Evolutionary conservation across 2,797 vertebrate species (phyloP), one percentile per base, ranked within the genome.

Genomic region (Siniperca undulata): DNA sequence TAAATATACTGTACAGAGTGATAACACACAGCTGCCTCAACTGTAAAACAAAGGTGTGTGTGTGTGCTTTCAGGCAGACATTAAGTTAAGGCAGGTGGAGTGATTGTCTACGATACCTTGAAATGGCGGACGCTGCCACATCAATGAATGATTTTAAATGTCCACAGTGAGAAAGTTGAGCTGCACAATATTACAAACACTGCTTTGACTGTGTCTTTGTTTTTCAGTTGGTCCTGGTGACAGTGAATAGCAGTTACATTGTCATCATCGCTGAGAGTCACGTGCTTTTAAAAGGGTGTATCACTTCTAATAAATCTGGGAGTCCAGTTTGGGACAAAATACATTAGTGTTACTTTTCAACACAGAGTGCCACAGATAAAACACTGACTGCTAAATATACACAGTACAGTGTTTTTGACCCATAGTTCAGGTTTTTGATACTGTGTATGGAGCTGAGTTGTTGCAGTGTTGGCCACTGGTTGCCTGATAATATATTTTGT

Each of bases 1-100:
- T 95, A 94, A 94, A 94, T 93, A 93, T 84, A 88, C 92, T 94
- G 88, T 95, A 95, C 93, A 95, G 67, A 81, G 79, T 82, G 81
- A 80, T 62, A 36, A 82, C 80, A 88, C 86, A 85, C 69, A 80
- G 70, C 78, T 78, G 75, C 81, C 74, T 86, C 66, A 78, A 75
- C 58, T 65, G 68, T 56, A 83, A 90, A 89, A 83, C 48, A 60
- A 77, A 69, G 38, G 78, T 46, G 76, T 68, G 48, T 72, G 50
- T 59, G n/a, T 52, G 22, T 59, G 52, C 72, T 46, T 68, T 87
- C 55, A 77, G 87, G 64, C 84, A 87, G 77, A 86, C 70, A 58
- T 82, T 81, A 48, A 80, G 70, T 94, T 94, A 94, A 94, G 93
- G 94, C 93, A 90, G 89, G 88, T 19, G 84, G 91, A 93, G 78